Conservation (phyloP, 2,888 invertebrate species). For the Synanthedon myopaeformis region DNA sequence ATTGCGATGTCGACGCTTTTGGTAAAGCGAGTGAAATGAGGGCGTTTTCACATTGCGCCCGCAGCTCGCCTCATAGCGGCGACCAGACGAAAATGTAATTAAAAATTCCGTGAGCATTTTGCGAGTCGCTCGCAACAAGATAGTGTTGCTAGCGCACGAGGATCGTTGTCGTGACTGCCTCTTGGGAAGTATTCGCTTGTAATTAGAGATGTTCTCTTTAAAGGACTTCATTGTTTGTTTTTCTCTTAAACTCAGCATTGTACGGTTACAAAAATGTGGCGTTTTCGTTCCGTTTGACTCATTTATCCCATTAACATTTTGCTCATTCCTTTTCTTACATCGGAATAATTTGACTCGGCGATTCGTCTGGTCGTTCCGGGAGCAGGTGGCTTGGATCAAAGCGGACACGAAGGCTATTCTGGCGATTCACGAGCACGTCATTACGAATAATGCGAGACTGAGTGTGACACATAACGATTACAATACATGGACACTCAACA, state of each 20-base stretch:
- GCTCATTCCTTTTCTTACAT: too few relatives aligned
- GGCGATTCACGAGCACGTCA: conserved; percentile 93
- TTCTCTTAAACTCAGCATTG: conserved; percentile 20
- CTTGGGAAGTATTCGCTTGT: conserved; percentile 62
- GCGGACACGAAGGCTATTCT: conserved; percentile 93
- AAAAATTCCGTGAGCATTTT: conserved; percentile 70
- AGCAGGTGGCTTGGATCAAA: conserved; percentile 94
- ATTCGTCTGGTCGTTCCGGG: conserved; percentile 7
- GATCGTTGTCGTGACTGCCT: conserved; percentile 61
- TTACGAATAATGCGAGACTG: conserved; percentile 90
- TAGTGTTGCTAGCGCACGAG: conserved; percentile 58
- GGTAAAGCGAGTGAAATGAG: conserved; percentile 65
- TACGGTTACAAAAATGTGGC: conserved; percentile 26
- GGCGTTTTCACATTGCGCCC: conserved; percentile 49
- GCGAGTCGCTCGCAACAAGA: conserved; percentile 62
- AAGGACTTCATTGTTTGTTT: conserved; percentile 45
- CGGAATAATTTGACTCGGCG: neutral
- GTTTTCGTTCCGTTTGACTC: conserved; percentile 7
- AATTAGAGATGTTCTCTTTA: conserved; percentile 57
- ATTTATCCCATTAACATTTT: too few relatives aligned
- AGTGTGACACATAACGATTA: conserved; percentile 92
- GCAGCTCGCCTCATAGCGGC: conserved; percentile 54
- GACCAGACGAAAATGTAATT: conserved; percentile 70
- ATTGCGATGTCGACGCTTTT: conserved; percentile 69
- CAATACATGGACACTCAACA: conserved; percentile 93